Base-by-base conservation (phyloP, 2,888 invertebrate species). In the Ischnus inquisitorius region DNA sequence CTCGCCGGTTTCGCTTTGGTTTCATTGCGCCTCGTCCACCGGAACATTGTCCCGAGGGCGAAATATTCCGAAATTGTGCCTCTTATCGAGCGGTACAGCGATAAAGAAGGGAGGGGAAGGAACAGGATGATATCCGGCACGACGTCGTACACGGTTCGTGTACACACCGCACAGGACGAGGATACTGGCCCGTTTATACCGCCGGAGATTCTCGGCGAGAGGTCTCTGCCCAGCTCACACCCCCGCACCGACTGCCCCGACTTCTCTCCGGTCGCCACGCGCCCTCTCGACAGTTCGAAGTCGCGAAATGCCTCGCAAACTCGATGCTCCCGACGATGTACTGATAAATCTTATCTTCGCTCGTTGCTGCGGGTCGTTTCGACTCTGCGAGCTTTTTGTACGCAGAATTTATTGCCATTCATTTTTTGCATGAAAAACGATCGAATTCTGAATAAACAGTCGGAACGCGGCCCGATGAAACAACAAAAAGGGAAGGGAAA, bases 91-190 rank as follows among this genome's bases (percentile, higher is more conserved):
- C 12, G n/a, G 62, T 22, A 14, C n/a, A 28, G 60, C 19, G 41
- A 25, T 39, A 54, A 22, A 54, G 14, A 34, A 62, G 74, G 62
- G 10, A 64, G 64, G 41, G 19, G 22, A 64, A 28, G 46, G 65
- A 72, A 72, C 25, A 65, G 65, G 72, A 54, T 65, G 65, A 79
- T 72, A 67, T 79, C 79, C 79, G 79, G 72, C 5, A 79, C 72
- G 71, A 79, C 65, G 79, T 51, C 25, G 65, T 65, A 46, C 64
- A 16, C 25, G 69, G 25, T 28, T 39, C 48, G 65, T 72, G 12
- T 64, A 51, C 19, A 39, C 62, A 19, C 43, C 77, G 68, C 68
- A 77, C 54, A 71, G 51, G 48, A 74, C 48, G 62, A 46, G 43
- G 54, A 62, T 64, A 74, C 43, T 28, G 25, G 48, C 62, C 25